Evolutionary conservation across 2,797 vertebrate genomes (phyloP), one percentile per base, ranked within the genome.

Genomic region (Mormyrus hasselquistii): DNA sequence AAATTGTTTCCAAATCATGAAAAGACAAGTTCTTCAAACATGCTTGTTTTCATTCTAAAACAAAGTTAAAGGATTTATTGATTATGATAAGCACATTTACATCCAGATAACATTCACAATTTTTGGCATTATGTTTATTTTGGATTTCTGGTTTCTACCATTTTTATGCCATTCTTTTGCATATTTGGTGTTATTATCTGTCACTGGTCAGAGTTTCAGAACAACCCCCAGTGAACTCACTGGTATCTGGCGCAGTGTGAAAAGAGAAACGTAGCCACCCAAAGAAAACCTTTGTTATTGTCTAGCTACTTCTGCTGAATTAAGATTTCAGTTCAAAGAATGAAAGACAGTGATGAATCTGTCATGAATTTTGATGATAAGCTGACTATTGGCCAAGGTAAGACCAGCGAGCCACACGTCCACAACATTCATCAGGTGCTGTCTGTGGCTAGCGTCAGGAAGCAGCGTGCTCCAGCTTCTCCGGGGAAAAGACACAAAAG

Each of bases 31-130:
- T 73, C 65, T 38, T 73, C 49, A 57, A n/a, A 93, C 29, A 93
- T 91, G 82, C 93, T 93, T 92, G 92, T 91, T 92, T 88, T 88
- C 52, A 55, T 89, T 92, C 86, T 91, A 91, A 55, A 73, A 89
- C 2, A 90, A 90, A 86, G 91, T 86, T 90, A 52, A 90, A 89
- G 91, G 90, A 93, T 91, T 93, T 76, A 90, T 92, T 89, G 92
- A 93, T 93, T 89, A 88, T 90, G 89, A 88, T 90, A 34, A 57
- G 89, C 89, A 90, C 93, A 92, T 93, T 49, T 91, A 86, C 89
- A 91, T 92, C 89, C 90, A 93, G 93, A 94, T 94, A 93, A 93
- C 65, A 89, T 92, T 91, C 91, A 88, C 90, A 65, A 90, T 93
- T 93, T 89, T 92, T 73, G 29, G 29, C 65, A 34, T 73, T 73